A percentile compares a stretch with the other conserved stretches of the same genome.
phyloP scores from a whole-genome alignment of 2,113 vertebrate species.

The Neopipo cinnamomea region DNA sequence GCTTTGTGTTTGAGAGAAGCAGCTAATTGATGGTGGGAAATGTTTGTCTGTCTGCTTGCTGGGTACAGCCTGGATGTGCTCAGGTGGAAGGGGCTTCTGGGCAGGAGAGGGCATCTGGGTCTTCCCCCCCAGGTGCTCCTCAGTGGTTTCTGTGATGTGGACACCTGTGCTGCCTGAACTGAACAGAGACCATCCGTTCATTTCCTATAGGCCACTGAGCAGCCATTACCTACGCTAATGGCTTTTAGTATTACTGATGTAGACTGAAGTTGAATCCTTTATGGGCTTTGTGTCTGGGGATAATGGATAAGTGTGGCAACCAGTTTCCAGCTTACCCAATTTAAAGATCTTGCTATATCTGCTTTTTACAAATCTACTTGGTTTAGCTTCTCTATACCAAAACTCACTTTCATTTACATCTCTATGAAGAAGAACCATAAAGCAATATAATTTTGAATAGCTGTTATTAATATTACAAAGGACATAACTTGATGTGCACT shows the following conservation, averaged over 20 bases:
- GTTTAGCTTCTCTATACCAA: neutral
- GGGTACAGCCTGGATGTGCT: accelerated
- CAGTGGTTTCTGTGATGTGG: neutral
- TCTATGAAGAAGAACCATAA: neutral
- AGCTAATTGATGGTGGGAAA: neutral
- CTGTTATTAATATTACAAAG: neutral
- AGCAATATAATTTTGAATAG: neutral
- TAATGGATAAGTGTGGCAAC: neutral
- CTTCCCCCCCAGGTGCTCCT: neutral
- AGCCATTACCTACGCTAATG: neutral
- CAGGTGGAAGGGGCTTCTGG: neutral
- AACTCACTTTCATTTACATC: neutral
- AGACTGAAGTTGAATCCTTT: neutral
- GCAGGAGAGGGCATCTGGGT: neutral
- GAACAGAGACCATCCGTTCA: neutral
- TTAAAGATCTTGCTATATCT: neutral
- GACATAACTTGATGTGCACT: neutral
- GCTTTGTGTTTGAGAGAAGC: neutral
- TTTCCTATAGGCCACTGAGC: neutral
- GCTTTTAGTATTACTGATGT: neutral
- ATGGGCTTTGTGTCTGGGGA: neutral
- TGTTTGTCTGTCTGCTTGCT: neutral
- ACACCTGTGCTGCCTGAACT: neutral
- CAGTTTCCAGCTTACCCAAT: neutral
- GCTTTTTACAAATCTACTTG: neutral